These are phyloP conservation scores for Catagonus wagneri DNA, from an alignment of 2,113 vertebrate species.

Conservation along the genomic window DNA sequence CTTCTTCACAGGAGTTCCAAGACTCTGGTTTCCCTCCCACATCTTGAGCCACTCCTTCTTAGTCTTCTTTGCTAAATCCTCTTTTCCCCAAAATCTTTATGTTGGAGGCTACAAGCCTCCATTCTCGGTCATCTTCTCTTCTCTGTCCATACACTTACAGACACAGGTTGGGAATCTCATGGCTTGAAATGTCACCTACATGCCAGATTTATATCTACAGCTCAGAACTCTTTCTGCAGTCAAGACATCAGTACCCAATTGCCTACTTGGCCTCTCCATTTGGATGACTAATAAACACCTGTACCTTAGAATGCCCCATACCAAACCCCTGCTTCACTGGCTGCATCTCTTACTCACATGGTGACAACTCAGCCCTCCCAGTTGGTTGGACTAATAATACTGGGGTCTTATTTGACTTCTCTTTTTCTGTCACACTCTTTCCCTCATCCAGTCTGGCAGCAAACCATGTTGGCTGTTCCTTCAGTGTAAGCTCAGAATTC, in stretches of 20 bases:
- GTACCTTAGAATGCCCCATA: background rate
- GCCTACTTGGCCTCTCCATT: background rate
- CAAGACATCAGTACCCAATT: background rate
- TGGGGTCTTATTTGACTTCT: background rate
- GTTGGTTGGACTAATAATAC: background rate
- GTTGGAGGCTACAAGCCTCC: background rate
- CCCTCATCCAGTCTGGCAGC: background rate
- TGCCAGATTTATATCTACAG: background rate
- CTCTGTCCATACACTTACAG: background rate
- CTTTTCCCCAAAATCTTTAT: background rate
- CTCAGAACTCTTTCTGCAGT: background rate
- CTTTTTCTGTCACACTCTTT: background rate
- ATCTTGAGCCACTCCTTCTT: background rate
- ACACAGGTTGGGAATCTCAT: background rate
- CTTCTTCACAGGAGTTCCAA: background rate
- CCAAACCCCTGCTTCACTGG: background rate
- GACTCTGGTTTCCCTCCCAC: background rate
- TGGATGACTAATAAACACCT: background rate
- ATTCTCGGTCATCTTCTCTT: background rate
- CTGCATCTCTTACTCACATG: background rate
- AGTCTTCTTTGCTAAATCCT: background rate
- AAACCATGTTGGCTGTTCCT: background rate
- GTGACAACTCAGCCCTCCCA: background rate
- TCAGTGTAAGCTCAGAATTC: background rate
- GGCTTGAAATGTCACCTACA: background rate